Conservation (phyloP, 2,888 invertebrate genomes). For the Apamea epomidion region DNA sequence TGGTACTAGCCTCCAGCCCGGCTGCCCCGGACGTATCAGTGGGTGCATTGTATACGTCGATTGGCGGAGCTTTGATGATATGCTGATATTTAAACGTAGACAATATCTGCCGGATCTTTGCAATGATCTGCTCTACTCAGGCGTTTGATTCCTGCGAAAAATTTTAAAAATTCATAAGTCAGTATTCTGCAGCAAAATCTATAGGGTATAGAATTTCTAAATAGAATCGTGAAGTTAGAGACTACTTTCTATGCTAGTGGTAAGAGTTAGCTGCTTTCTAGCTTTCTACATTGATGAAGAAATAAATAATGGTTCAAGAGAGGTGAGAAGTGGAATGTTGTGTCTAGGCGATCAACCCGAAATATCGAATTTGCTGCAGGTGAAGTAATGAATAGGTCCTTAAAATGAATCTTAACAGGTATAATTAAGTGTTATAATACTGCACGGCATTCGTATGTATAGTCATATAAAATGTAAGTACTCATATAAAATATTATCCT, state of each 20-base stretch:
- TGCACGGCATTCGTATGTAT: constrained; percentile 84
- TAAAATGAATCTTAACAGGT: constrained; percentile 77
- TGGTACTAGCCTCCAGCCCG: constrained; percentile 83
- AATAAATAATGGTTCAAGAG: constrained; percentile 76
- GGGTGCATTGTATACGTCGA: constrained; percentile 87
- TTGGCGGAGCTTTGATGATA: constrained; percentile 87
- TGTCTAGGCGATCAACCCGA: constrained; percentile 71
- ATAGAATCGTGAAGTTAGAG: constrained; percentile 76
- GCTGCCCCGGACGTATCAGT: constrained; percentile 79
- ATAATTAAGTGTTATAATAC: constrained; percentile 81
- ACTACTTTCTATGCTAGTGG: constrained; percentile 84
- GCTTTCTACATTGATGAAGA: constrained; percentile 81
- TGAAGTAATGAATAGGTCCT: constrained; percentile 72
- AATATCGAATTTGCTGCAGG: constrained; percentile 75
- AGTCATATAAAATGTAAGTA: constrained; percentile 86
- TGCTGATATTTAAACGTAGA: constrained; percentile 93
- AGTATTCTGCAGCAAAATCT: constrained; percentile 79
- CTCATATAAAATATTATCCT: constrained; percentile 87
- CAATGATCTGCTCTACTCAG: constrained; percentile 97
- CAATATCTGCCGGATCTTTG: constrained; percentile 95
- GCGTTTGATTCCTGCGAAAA: constrained; percentile 95
- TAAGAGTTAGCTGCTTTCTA: constrained; percentile 77
- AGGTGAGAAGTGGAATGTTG: constrained; percentile 78
- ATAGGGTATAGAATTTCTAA: constrained; percentile 66
- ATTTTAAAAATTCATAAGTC: constrained; percentile 85